phyloP scores from a whole-genome alignment of 2,113 vertebrate species.

The Chrysochloris asiatica region DNA sequence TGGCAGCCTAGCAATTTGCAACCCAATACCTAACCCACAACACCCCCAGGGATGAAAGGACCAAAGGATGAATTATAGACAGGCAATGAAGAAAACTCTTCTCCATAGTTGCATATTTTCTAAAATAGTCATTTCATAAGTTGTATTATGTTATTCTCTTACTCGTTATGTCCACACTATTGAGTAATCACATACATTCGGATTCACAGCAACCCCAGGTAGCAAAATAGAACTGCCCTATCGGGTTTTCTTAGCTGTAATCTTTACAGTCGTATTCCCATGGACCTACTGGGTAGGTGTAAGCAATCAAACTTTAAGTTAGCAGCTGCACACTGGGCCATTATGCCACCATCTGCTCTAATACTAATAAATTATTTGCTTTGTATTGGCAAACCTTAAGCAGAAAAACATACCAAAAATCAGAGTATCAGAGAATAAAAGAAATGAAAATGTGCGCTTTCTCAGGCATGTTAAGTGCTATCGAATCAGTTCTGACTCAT shows the following conservation, averaged over 20 bases:
- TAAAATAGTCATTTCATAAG: conserved; percentile 27
- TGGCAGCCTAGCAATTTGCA: too few species aligned
- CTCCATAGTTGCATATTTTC: conserved; percentile 10
- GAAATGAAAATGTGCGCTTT: conserved; percentile 30
- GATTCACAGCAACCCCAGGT: not conserved
- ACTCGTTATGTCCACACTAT: not conserved
- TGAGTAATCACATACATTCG: not conserved
- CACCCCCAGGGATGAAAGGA: not conserved
- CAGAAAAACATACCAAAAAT: conserved; percentile 50
- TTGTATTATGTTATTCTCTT: not conserved
- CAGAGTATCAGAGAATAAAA: not conserved
- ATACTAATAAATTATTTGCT: conserved; percentile 62
- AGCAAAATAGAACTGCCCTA: not conserved
- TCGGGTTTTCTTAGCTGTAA: not conserved
- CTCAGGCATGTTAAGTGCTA: too few species aligned
- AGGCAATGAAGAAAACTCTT: not conserved
- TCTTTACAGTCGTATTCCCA: not conserved
- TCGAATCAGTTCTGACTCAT: too few species aligned
- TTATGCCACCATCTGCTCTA: not conserved
- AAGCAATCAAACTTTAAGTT: not conserved
- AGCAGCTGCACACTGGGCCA: not conserved
- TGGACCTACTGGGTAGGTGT: not conserved
- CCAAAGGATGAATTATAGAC: not conserved
- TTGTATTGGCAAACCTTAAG: conserved; percentile 16
- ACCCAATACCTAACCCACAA: too few species aligned